Conservation (phyloP, 1,140 invertebrate genomes). For the Rhopalosiphum maidis region DNA sequence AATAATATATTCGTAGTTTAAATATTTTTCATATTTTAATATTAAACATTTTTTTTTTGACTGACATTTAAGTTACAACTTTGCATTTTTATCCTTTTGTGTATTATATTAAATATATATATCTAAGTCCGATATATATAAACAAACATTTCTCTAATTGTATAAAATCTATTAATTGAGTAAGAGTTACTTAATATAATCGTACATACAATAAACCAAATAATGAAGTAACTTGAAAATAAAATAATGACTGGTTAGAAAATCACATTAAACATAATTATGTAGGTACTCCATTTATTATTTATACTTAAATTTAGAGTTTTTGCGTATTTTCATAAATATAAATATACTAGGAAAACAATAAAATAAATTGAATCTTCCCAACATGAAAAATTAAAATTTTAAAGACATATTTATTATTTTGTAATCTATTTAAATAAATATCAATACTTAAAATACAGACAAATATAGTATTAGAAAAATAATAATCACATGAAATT, state of each 20-base stretch:
- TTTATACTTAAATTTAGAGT: neutral
- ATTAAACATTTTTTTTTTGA: neutral
- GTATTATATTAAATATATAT: neutral
- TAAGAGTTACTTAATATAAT: no score
- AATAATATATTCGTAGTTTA: neutral
- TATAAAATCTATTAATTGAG: neutral
- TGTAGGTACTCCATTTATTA: neutral
- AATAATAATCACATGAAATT: neutral
- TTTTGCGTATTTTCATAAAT: neutral
- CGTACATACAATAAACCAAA: no score
- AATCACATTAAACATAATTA: neutral
- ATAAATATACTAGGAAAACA: neutral
- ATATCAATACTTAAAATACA: neutral
- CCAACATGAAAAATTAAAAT: neutral
- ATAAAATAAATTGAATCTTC: neutral
- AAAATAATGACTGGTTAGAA: no score
- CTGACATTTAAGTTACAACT: neutral
- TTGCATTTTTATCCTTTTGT: neutral
- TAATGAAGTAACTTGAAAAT: no score
- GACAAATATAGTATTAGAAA: neutral
- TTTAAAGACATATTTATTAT: no score
- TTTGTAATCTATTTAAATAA: neutral
- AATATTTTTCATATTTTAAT: slow-evolving; percentile 14
- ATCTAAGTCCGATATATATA: no score
- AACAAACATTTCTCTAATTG: no score